Percentiles rank a stretch among this genome's conserved stretches.
These are phyloP conservation scores for Biston betularia DNA, from an alignment of 2,888 invertebrate species.

Conservation along the genomic window DNA sequence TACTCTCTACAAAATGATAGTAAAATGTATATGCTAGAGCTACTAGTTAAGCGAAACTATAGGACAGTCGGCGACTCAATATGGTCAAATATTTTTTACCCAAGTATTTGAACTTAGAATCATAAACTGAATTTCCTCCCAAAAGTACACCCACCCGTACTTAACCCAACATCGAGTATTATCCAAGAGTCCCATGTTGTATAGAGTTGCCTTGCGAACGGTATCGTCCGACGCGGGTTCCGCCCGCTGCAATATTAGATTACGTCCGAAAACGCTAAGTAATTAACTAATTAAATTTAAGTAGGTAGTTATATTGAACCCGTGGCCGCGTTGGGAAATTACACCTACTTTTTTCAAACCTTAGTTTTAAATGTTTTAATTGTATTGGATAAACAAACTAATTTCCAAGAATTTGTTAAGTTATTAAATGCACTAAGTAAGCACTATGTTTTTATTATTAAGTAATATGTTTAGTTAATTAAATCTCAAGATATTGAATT, in stretches of 20 bases:
- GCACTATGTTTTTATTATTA: too few species aligned
- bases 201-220: slow-evolving; percentile 48
- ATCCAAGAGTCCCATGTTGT: background rate
- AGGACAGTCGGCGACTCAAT: too few species aligned
- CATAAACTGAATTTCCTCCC: too few species aligned
- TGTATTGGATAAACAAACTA: background rate
- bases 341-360: background rate
- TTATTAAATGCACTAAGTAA: background rate
- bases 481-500: too few species aligned
- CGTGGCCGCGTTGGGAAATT: slow-evolving; percentile 13
- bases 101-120: too few species aligned
- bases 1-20: too few species aligned
- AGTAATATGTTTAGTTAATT: too few species aligned
- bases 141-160: too few species aligned
- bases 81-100: too few species aligned
- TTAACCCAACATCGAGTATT: too few species aligned
- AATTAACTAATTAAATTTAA: slow-evolving; percentile 51
- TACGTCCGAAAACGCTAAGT: slow-evolving; percentile 76
- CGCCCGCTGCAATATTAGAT: slow-evolving; percentile 84
- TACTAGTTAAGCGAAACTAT: too few species aligned
- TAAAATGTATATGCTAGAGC: too few species aligned
- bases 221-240: slow-evolving; percentile 78
- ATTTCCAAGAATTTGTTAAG: background rate
- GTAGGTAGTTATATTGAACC: slow-evolving; percentile 50
- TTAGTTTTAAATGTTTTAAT: background rate